phyloP scores from a whole-genome alignment of 2,797 vertebrate genomes.

The Anguilla anguilla region DNA sequence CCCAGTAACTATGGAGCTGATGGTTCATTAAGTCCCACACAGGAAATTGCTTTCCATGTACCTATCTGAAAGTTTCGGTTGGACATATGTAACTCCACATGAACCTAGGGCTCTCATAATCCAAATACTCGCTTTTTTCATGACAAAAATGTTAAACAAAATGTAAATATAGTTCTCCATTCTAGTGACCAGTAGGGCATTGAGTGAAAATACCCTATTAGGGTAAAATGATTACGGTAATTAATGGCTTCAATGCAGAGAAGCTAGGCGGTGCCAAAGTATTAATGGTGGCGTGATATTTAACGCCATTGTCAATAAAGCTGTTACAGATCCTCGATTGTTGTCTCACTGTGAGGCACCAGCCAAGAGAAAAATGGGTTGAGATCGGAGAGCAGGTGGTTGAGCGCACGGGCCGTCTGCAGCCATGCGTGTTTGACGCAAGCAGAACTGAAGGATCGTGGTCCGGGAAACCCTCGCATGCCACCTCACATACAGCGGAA shows the following conservation, averaged over 20 bases:
- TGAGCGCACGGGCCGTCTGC: not conserved
- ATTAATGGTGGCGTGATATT: slow-evolving; percentile 20
- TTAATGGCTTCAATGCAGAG: not conserved
- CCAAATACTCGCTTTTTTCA: not conserved
- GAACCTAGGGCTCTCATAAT: not conserved
- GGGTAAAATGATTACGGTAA: not conserved
- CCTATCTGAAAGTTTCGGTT: not conserved
- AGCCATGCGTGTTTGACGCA: not conserved
- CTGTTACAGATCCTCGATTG: slow-evolving; percentile 11
- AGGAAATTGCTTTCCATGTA: not conserved
- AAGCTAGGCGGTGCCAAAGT: not conserved
- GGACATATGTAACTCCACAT: not conserved
- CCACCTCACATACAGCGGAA: not conserved
- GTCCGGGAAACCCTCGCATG: not conserved
- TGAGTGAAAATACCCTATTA: not conserved
- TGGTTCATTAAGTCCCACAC: not conserved
- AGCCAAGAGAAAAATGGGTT: not conserved
- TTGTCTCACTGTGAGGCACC: not conserved
- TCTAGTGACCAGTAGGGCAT: not conserved
- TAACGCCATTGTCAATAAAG: slow-evolving; percentile 27
- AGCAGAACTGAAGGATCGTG: slow-evolving; percentile 10
- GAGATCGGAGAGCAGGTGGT: not conserved
- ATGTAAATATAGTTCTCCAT: not conserved
- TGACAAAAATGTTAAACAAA: not conserved
- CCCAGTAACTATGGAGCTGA: slow-evolving; percentile 9